Evolutionary conservation across 2,888 invertebrate genomes (phyloP).

Genomic region (Amphimallon solstitiale): DNA sequence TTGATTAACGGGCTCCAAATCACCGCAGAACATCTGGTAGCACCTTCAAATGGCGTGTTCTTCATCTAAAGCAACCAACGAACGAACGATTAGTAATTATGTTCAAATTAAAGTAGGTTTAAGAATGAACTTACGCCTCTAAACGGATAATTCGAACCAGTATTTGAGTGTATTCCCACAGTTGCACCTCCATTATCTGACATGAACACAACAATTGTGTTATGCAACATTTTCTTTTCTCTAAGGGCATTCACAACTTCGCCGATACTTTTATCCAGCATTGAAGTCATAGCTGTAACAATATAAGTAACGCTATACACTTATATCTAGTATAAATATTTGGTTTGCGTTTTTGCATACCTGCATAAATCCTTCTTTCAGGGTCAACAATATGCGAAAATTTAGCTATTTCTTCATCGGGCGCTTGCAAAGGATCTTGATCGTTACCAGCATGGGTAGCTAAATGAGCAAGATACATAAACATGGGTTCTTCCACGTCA

Average conservation of each 20-base stretch:
- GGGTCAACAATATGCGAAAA: constrained; percentile 75
- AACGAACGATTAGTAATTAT: constrained; percentile 19
- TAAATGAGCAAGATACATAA: constrained; percentile 75
- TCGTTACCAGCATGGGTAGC: constrained; percentile 76
- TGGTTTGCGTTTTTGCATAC: constrained; percentile 59
- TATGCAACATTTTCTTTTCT: constrained; percentile 76
- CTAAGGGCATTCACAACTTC: constrained; percentile 77
- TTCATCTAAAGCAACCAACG: constrained; percentile 67
- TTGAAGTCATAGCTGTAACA: constrained; percentile 82
- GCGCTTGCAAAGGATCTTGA: constrained; percentile 75
- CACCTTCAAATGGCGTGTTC: constrained; percentile 78
- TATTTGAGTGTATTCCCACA: constrained; percentile 76
- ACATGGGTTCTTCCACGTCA: constrained; percentile 67
- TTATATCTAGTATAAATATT: background rate
- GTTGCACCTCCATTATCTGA: constrained; percentile 92
- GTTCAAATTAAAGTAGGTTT: background rate
- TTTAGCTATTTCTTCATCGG: constrained; percentile 74
- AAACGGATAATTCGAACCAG: constrained; percentile 83
- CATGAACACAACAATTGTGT: constrained; percentile 87
- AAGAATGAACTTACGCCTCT: constrained; percentile 71
- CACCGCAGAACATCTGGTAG: constrained; percentile 71
- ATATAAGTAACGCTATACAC: constrained; percentile 23
- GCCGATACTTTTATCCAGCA: constrained; percentile 88
- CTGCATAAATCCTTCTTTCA: constrained; percentile 75
- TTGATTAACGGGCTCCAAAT: constrained; percentile 73